Percentiles rank a stretch among this genome's conserved stretches.
These are phyloP conservation scores for Coelinius sp. DNA, from an alignment of 2,888 invertebrate genomes.

Conservation along the genomic window DNA sequence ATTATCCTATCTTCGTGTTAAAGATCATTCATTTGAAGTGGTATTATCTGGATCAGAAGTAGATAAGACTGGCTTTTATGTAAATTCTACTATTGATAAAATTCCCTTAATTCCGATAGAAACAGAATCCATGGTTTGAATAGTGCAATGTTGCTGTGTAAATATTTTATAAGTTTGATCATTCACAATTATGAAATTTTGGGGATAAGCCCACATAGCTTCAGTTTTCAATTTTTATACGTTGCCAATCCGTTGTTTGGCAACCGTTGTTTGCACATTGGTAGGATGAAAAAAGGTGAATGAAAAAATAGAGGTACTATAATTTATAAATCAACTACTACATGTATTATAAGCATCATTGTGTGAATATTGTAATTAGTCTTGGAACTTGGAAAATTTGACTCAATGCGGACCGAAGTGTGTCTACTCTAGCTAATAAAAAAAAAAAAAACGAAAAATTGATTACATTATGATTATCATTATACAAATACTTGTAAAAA, in stretches of 20 bases:
- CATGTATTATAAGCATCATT: constrained; percentile 11
- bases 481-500: constrained; percentile 8
- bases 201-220: background rate
- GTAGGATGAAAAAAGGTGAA: background rate
- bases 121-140: background rate
- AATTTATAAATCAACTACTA: constrained; percentile 1
- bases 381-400: background rate
- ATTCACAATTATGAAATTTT: background rate
- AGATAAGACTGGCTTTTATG: background rate
- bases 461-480: background rate
- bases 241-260: background rate
- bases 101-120: background rate
- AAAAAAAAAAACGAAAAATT: background rate
- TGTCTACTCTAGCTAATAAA: background rate
- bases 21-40: background rate
- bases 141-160: background rate
- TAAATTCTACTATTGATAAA: background rate
- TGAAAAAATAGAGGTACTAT: background rate
- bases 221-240: background rate
- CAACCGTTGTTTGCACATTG: background rate
- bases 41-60: background rate
- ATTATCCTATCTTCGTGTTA: background rate
- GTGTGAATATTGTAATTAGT: constrained; percentile 27
- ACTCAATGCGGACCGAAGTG: background rate
- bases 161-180: constrained; percentile 7